A percentile compares a stretch with the other conserved stretches of the same genome.
Evolutionary conservation across 2,113 vertebrate genomes (phyloP).

Genomic region (Meles meles): DNA sequence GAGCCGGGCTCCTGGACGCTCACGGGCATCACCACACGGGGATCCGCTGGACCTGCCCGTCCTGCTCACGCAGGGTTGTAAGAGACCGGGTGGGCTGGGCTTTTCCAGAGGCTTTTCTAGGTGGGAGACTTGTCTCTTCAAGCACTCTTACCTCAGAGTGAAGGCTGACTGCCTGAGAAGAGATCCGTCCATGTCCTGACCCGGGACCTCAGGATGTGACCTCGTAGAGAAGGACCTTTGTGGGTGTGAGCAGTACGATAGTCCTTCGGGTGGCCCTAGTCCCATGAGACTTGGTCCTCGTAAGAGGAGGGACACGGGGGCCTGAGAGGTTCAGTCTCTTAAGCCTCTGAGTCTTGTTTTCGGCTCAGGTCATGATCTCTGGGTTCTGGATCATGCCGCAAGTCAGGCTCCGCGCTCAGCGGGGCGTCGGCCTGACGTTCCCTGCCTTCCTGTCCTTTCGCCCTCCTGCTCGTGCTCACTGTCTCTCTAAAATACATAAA

Average conservation of each 20-base stretch:
- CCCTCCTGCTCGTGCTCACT: too few species aligned
- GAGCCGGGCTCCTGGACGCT: not conserved
- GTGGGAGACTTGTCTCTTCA: not conserved
- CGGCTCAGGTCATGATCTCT: not conserved
- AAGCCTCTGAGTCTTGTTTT: not conserved
- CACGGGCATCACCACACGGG: fast-evolving
- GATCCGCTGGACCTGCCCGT: not conserved
- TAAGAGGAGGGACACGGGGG: not conserved
- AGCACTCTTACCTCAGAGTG: not conserved
- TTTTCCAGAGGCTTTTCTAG: not conserved
- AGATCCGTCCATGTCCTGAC: not conserved
- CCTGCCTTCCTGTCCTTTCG: too few species aligned
- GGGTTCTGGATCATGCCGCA: not conserved
- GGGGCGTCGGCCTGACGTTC: too few species aligned
- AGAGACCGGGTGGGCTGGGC: not conserved
- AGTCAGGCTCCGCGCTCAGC: too few species aligned
- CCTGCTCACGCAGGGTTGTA: fast-evolving
- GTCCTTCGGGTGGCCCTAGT: not conserved
- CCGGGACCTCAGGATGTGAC: not conserved
- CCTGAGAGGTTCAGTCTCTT: not conserved
- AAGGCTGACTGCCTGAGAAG: not conserved
- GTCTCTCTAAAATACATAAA: too few species aligned
- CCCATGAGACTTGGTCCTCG: not conserved
- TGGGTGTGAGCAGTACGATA: not conserved
- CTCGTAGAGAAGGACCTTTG: not conserved